Percentiles rank a stretch among this genome's conserved stretches.
phyloP scores from a whole-genome alignment of 2,797 vertebrate species.

The Synanceia verrucosa region DNA sequence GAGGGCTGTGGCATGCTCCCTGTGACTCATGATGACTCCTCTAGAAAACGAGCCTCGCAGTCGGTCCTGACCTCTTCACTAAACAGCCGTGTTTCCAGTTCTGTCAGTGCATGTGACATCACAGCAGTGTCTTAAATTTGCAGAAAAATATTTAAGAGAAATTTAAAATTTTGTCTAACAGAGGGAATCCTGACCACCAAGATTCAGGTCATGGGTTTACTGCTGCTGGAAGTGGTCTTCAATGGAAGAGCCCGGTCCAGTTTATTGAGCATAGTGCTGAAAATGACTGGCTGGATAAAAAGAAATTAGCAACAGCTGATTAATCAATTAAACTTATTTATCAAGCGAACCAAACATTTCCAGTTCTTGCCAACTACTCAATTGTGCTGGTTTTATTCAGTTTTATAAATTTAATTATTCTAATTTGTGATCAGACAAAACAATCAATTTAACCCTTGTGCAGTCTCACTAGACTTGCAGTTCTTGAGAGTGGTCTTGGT shows the following conservation, averaged over 20 bases:
- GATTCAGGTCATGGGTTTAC: conserved; percentile 6
- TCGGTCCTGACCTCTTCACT: conserved; percentile 56
- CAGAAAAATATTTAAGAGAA: conserved; percentile 18
- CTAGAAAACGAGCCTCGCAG: conserved; percentile 61
- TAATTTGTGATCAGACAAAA: neutral
- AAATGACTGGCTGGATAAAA: neutral
- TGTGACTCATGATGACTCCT: conserved; percentile 72
- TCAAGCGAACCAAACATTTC: neutral
- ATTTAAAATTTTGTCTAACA: conserved; percentile 11
- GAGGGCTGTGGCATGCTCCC: conserved; percentile 25
- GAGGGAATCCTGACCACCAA: conserved; percentile 29
- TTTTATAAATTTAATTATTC: neutral
- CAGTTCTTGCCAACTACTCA: neutral
- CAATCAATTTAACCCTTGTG: too few relatives aligned
- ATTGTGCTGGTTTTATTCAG: neutral
- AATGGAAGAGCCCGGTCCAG: neutral
- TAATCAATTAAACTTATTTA: neutral
- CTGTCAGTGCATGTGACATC: conserved; percentile 40
- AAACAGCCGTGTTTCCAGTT: conserved; percentile 21
- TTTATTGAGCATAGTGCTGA: neutral
- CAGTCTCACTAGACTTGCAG: too few relatives aligned
- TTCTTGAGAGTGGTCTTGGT: too few relatives aligned
- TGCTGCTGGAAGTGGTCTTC: neutral
- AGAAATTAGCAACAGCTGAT: neutral
- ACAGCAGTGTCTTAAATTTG: conserved; percentile 11